Evolutionary conservation across 2,797 vertebrate species (phyloP).

Genomic region (Accipiter badius): DNA sequence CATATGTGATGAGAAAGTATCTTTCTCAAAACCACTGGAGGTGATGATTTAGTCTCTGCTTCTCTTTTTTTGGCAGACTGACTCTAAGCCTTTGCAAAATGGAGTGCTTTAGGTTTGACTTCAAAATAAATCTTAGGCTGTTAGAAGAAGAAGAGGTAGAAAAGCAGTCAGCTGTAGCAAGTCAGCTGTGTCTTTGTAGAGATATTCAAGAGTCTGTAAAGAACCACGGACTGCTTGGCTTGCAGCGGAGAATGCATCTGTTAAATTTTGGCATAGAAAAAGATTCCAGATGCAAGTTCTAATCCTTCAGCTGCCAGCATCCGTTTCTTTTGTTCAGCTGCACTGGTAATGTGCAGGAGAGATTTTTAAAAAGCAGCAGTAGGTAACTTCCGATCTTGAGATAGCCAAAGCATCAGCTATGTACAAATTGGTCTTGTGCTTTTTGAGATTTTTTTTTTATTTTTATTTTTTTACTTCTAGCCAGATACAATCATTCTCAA

Average conservation of each 20-base stretch:
- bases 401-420: background rate
- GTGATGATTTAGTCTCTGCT: background rate
- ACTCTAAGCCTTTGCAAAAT: background rate
- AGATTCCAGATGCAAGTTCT: background rate
- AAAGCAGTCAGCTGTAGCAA: background rate
- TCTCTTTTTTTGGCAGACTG: background rate
- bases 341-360: background rate
- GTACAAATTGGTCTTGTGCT: background rate
- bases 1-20: background rate
- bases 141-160: background rate
- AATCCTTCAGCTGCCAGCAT: background rate
- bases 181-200: background rate
- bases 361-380: background rate
- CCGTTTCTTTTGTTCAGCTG: background rate
- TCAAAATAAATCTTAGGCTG: background rate
- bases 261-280: background rate
- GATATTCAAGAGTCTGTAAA: background rate
- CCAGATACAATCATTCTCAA: background rate
- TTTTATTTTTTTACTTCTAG: background rate
- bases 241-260: background rate
- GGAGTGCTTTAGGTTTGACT: background rate
- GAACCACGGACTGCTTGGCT: background rate
- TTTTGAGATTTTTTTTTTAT: background rate
- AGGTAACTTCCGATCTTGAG: background rate
- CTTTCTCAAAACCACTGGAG: background rate